Base-by-base conservation (phyloP, 2,888 invertebrate genomes). In the Chirona hameri region DNA sequence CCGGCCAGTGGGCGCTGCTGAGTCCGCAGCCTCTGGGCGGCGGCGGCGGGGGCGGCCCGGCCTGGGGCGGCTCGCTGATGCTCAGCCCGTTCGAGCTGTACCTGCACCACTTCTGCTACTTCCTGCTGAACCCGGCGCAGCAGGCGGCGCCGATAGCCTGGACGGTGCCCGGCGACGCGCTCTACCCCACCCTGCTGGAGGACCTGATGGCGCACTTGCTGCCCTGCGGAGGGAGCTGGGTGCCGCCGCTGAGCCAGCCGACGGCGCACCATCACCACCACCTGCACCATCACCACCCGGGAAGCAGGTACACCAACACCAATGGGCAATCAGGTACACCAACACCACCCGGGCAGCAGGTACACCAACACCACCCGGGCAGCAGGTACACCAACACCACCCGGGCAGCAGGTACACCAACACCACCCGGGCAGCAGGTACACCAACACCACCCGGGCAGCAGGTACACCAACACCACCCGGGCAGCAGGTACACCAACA, bases 71-170 rank as follows among this genome's bases (percentile, higher is more conserved):
- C 24, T 10, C 14, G 27, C 21, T 60, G n/a, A 24, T 46, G 46
- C 72, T 72, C 24, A 31, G 5, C n/a, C 48, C 97, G 18, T 97
- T 97, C 90, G 97, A 98, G 89, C 95, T 93, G 88, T 98, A 94
- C 87, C 93, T 97, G 85, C 93, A 97, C 86, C 93, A 95, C 87
- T 97, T 97, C 90, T 93, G 94, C 4, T 91, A 95, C 86, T 93
- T 95, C 87, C 89, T 95, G 83, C 92, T 93, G 48, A 93, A 92
- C 39, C 79, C 57, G 7, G 81, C 83, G 18, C 81, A 79, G 18
- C 84, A 84, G 48, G 82, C 83, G 4, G 83, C 83, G 84, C 81
- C 81, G 10, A 81, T 84, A 10, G 81, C 83, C 27, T 85, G 84
- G 83, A 81, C 83, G 0, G 79, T 83, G 18, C 83, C 85, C 72